Conservation (phyloP, 2,797 vertebrate genomes). For the Rhodeus uyekii region DNA sequence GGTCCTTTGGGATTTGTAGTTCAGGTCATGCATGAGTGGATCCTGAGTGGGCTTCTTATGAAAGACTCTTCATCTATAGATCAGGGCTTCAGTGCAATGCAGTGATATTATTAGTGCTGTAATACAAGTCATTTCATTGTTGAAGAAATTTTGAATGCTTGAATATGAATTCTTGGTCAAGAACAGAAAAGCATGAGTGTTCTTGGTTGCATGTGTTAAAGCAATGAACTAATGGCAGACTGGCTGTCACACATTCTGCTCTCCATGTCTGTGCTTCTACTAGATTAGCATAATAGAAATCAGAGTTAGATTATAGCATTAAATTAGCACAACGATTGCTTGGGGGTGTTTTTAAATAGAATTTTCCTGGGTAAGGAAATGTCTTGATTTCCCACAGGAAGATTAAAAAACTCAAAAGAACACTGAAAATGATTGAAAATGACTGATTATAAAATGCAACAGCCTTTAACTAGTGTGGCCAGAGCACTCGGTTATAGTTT, state of each 20-base stretch:
- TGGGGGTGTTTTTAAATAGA: slow-evolving; percentile 30
- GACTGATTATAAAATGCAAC: slow-evolving; percentile 1
- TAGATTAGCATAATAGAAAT: slow-evolving; percentile 13
- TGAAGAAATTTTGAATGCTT: neutral
- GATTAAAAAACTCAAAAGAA: slow-evolving; percentile 1
- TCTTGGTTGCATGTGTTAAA: neutral
- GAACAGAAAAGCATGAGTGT: neutral
- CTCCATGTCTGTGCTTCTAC: neutral
- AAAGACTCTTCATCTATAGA: slow-evolving; percentile 20
- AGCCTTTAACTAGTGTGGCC: neutral
- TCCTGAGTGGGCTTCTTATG: neutral
- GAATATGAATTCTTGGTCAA: neutral
- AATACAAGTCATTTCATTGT: neutral
- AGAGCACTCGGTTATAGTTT: neutral
- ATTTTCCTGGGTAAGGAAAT: slow-evolving; percentile 35
- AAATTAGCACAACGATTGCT: slow-evolving; percentile 44
- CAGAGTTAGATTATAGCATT: slow-evolving; percentile 1
- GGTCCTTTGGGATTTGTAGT: slow-evolving; percentile 66
- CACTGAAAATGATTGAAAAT: slow-evolving; percentile 11
- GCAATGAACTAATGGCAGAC: neutral
- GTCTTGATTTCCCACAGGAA: slow-evolving; percentile 54
- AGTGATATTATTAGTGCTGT: neutral
- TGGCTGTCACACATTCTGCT: neutral
- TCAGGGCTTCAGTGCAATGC: neutral
- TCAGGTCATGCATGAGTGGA: slow-evolving; percentile 52